Evolutionary conservation across 2,113 vertebrate species (phyloP).

Genomic region (Grantiella picta): DNA sequence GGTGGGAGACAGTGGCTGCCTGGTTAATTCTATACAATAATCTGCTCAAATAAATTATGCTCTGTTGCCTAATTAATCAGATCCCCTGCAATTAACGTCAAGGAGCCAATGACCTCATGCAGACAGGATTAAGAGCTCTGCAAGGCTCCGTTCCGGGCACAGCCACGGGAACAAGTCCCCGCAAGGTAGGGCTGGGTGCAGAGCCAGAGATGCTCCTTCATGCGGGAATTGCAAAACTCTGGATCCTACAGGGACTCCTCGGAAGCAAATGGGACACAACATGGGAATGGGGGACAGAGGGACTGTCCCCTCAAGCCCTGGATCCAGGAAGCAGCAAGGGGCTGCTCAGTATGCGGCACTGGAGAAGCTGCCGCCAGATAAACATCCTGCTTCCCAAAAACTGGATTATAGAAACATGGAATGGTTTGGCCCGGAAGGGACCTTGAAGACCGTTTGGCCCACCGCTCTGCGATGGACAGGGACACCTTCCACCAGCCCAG

Average conservation of each 20-base stretch:
- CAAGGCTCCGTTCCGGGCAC: background rate
- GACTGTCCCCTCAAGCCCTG: fast-evolving
- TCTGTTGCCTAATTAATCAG: conserved; percentile 18
- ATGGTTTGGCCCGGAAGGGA: background rate
- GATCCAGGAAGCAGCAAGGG: background rate
- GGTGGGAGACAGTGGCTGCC: background rate
- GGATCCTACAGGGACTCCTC: fast-evolving
- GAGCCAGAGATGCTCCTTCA: background rate
- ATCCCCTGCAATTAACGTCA: conserved; percentile 9
- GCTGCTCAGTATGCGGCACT: background rate
- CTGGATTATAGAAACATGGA: background rate
- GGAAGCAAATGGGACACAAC: fast-evolving
- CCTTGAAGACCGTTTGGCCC: background rate
- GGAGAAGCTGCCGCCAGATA: background rate
- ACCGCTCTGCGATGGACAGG: background rate
- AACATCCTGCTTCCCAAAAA: background rate
- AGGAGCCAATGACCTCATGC: background rate
- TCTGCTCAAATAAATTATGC: background rate
- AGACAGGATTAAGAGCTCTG: background rate
- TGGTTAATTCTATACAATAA: background rate
- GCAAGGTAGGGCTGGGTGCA: background rate
- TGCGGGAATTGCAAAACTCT: background rate
- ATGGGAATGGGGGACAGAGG: fast-evolving
- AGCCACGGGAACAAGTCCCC: background rate
- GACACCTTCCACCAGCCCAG: background rate